Evolutionary conservation across 2,113 vertebrate species (phyloP), one percentile per base, ranked within the genome.

Genomic region (Sander vitreus): DNA sequence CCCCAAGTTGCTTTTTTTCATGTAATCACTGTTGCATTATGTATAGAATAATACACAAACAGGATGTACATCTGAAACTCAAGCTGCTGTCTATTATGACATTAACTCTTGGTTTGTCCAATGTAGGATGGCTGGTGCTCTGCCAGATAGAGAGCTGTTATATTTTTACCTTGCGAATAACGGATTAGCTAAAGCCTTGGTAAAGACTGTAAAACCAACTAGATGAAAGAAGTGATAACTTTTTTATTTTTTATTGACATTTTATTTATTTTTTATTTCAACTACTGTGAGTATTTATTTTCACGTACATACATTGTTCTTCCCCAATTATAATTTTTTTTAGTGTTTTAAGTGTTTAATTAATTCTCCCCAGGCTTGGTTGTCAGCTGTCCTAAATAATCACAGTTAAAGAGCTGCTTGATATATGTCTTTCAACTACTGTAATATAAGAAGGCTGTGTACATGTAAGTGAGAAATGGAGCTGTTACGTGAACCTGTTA

Each of bases 1-100:
- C 6, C 6, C 9, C 75, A 78, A 79, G 71, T 71, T 6, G 33
- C 33, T 39, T 39, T 39, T 39, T 57, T 36, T 58, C 30, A 57
- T 53, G 39, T 64, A 18, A 54, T 25, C 12, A 25, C 21, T 13
- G 0, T 48, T 45, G 14, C 12, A 51, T 48, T 18, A 76, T 65
- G 3, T n/a, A 65, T 33, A 18, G 7, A 62, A 48, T 12, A 39
- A 48, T 36, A 16, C 18, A 14, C 14, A 53, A 30, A 64, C 4
- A 21, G 7, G 11, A 55, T 39, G 9, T 58, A 45, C 2, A 64
- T 43, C 27, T 75, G 16, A 13, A 47, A 23, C 62, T 14, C 3
- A 66, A 8, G 9, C 11, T 43, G 30, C 25, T 62, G 33, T 60
- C 39, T 71, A 11, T 53, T 12, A 57, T 53, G 1, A n/a, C 48